Percentiles rank a stretch among this genome's conserved stretches.
Conservation (phyloP, 2,888 invertebrate species). For the Hypercompe scribonia region DNA sequence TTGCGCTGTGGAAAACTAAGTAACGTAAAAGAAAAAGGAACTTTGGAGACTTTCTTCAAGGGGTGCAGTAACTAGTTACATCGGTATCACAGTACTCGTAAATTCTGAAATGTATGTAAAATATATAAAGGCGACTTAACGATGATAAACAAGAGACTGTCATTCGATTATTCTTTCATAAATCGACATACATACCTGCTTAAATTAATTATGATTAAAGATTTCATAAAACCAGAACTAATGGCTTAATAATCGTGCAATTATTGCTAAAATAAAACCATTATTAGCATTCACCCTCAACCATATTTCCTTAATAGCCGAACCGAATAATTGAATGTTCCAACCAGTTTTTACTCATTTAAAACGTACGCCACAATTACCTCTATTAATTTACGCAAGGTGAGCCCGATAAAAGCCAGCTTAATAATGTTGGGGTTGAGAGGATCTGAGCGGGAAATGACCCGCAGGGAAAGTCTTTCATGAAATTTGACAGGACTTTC, state of each 20-base stretch:
- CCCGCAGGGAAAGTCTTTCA: slow-evolving; percentile 12
- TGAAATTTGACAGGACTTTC: background rate
- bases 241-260: slow-evolving; percentile 18
- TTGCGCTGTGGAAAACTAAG: no score
- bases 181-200: background rate
- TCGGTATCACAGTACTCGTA: background rate
- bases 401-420: slow-evolving; percentile 69
- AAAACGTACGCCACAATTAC: slow-evolving; percentile 63
- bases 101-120: background rate
- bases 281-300: slow-evolving; percentile 29
- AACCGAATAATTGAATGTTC: slow-evolving; percentile 57
- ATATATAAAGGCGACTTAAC: background rate
- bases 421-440: slow-evolving; percentile 64
- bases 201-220: background rate
- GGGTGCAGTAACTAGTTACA: background rate
- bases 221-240: slow-evolving; percentile 1
- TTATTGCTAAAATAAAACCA: slow-evolving; percentile 39
- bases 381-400: slow-evolving; percentile 71
- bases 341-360: slow-evolving; percentile 64
- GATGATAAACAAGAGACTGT: background rate
- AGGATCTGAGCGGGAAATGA: slow-evolving; percentile 20
- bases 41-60: no score
- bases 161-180: background rate
- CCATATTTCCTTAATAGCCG: slow-evolving; percentile 47
- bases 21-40: no score